A percentile compares a stretch with the other conserved stretches of the same genome.
Evolutionary conservation across 2,888 invertebrate species (phyloP).

Genomic region (Cerastis leucographa): DNA sequence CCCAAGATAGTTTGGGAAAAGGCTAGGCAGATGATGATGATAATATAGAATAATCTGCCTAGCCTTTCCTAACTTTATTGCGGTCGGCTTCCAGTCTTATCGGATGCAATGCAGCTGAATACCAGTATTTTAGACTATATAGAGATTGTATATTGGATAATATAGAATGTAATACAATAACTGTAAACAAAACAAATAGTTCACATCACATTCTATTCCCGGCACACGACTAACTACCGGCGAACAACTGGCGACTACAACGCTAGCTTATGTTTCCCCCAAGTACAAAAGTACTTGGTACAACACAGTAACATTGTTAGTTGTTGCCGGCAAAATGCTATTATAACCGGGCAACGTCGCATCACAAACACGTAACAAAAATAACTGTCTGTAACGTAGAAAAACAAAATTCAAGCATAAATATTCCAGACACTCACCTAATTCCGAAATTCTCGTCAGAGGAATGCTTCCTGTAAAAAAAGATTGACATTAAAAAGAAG

Average conservation of each 20-base stretch:
- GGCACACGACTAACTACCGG: conserved; percentile 53
- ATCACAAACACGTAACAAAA: not conserved
- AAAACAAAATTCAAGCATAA: not conserved
- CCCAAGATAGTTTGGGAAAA: too few relatives aligned
- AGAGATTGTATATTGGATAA: not conserved
- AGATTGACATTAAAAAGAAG: conserved; percentile 14
- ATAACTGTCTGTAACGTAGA: not conserved
- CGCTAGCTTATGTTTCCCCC: conserved; percentile 43
- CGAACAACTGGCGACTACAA: conserved; percentile 25
- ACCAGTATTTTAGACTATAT: too few relatives aligned
- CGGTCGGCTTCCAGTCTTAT: too few relatives aligned
- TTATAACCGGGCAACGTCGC: conserved; percentile 15
- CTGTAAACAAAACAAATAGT: conserved; percentile 22
- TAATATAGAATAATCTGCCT: too few relatives aligned
- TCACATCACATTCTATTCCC: conserved; percentile 24
- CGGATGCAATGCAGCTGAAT: too few relatives aligned
- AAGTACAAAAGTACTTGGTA: too few relatives aligned
- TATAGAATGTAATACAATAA: not conserved
- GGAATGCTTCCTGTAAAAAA: conserved; percentile 89
- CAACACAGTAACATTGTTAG: conserved; percentile 55
- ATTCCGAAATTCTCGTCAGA: conserved; percentile 91
- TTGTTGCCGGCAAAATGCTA: conserved; percentile 52
- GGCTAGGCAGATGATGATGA: too few relatives aligned
- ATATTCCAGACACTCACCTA: conserved; percentile 80
- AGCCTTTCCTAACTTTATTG: too few relatives aligned